phyloP scores from a whole-genome alignment of 2,888 invertebrate species.

The Synanthedon formicaeformis region DNA sequence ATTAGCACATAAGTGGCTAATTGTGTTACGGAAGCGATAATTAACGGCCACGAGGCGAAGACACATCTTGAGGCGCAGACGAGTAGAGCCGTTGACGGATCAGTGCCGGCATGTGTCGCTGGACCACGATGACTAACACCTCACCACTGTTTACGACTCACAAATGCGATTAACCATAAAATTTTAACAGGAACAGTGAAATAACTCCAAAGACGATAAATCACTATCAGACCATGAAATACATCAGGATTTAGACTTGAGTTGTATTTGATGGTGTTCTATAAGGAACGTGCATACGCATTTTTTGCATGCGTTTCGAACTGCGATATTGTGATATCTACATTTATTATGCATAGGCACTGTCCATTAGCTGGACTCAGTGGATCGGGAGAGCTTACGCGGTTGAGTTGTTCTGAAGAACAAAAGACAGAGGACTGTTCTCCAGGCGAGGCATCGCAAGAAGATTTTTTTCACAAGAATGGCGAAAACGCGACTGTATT shows the following conservation, averaged over 20 bases:
- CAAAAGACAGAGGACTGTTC: too few relatives aligned
- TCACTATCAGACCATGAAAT: not conserved
- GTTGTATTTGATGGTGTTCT: not conserved
- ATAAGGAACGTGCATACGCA: too few relatives aligned
- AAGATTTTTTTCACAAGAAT: too few relatives aligned
- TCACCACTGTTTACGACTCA: constrained; percentile 28
- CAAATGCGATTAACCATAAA: constrained; percentile 43
- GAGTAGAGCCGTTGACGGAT: constrained; percentile 38
- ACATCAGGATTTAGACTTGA: not conserved
- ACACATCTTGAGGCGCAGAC: constrained; percentile 24
- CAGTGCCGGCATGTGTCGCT: constrained; percentile 17
- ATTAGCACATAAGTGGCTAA: constrained; percentile 14
- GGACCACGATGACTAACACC: constrained; percentile 33
- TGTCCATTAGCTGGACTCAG: too few relatives aligned
- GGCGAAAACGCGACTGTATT: too few relatives aligned
- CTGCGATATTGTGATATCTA: too few relatives aligned
- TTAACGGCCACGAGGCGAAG: constrained; percentile 43
- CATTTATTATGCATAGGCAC: too few relatives aligned
- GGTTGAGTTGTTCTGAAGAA: too few relatives aligned
- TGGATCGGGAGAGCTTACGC: too few relatives aligned
- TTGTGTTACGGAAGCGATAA: constrained; percentile 36
- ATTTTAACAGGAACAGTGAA: constrained; percentile 29
- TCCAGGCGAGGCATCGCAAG: too few relatives aligned
- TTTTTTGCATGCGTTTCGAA: too few relatives aligned
- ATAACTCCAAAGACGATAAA: constrained; percentile 6